A percentile compares a stretch with the other conserved stretches of the same genome.
These are phyloP conservation scores for Champsocephalus esox DNA, from an alignment of 2,797 vertebrate species.

Conservation along the genomic window DNA sequence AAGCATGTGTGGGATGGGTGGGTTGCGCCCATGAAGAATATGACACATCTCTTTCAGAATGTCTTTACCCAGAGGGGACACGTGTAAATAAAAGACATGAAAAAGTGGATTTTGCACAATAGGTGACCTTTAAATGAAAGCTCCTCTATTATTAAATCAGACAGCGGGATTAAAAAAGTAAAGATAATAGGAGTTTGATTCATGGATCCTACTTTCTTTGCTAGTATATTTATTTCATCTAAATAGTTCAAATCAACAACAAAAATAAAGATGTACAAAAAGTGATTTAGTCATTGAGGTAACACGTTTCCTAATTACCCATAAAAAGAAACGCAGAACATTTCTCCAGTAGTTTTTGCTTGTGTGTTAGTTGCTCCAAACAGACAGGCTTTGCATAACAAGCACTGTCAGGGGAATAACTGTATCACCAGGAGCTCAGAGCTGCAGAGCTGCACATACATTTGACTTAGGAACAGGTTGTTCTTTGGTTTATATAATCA, in stretches of 20 bases:
- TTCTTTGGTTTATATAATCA: conserved; percentile 56
- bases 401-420: conserved; percentile 28
- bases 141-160: too few relatives aligned
- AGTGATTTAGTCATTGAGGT: not conserved
- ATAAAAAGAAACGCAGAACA: not conserved
- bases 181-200: conserved; percentile 5
- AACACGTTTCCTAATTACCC: not conserved
- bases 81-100: too few relatives aligned
- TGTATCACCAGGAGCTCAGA: conserved; percentile 15
- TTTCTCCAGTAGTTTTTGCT: conserved; percentile 4
- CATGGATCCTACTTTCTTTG: not conserved
- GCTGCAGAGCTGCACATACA: conserved; percentile 45
- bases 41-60: too few relatives aligned
- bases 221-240: not conserved
- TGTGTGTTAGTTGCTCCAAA: not conserved
- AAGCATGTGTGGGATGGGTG: too few relatives aligned
- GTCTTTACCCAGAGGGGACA: too few relatives aligned
- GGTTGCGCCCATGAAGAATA: too few relatives aligned
- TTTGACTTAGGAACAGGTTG: conserved; percentile 50
- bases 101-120: too few relatives aligned
- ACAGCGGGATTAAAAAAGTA: too few relatives aligned
- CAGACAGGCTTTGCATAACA: conserved; percentile 29
- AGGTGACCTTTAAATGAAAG: too few relatives aligned
- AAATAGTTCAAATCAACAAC: not conserved
- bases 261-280: not conserved